Base-by-base conservation (phyloP, 2,113 vertebrate genomes). In the Polyodon spathula region DNA sequence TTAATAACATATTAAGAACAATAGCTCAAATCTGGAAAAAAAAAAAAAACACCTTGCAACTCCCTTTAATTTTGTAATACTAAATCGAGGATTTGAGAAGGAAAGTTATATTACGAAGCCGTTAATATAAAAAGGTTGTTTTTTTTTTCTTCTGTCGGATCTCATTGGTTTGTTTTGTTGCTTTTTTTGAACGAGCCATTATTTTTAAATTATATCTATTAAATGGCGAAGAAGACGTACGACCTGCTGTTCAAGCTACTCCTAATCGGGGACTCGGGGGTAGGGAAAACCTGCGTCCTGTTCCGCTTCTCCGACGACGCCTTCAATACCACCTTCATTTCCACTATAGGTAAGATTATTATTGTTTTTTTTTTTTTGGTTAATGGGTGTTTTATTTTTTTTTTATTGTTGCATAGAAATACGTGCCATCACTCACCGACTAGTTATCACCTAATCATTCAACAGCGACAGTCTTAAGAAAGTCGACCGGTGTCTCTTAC, bases 241-340 rank as follows among this genome's bases (percentile, higher is more conserved):
- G 94, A 97, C 83, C 85, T 95, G 89, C 92, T 98, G 78, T 98
- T 98, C 88, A 98, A 98, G 86, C 92, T 98, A 80, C 94, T 98
- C 66, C 91, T 97, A 62, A 97, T 97, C 84, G 95, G 95, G 58
- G 95, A 98, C 86, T 97, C 93, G 74, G 95, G 94, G 72, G 94
- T 96, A 76, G 95, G 95, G 72, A 98, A 98, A 84, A 98, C 95
- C 77, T 98, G 95, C 83, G 90, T 95, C 76, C 86, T 98, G 81
- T 98, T 98, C 85, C 94, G 94, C 80, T 98, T 98, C 88, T 93
- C 90, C 70, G 95, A 98, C 78, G 94, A 97, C 81, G 95, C 95
- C 82, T 98, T 98, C 85, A 98, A 98, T 83, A 95, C 94, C 86
- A 98, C 95, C 83, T 98, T 98, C 80, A 98, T 98, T 81, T 97